Evolutionary conservation across 1,140 invertebrate species (phyloP).

Genomic region (Apis laboriosa): DNA sequence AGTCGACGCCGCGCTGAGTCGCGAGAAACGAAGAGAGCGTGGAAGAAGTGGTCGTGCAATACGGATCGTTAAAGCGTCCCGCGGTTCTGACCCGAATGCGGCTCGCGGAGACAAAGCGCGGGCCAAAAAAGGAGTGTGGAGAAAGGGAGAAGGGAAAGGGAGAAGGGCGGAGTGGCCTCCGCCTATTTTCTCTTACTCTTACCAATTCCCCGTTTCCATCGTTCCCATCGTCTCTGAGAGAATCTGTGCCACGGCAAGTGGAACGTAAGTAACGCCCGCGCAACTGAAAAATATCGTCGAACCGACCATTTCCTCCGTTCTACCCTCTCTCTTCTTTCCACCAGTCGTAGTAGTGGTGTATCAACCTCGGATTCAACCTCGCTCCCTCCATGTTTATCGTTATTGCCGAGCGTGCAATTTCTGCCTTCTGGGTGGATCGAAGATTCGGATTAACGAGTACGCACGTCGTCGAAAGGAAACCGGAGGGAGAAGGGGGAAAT

Average conservation of each 20-base stretch:
- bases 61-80: constrained; percentile 66
- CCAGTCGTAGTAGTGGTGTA: background rate
- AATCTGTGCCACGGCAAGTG: constrained; percentile 43
- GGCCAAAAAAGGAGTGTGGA: constrained; percentile 38
- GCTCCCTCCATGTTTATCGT: constrained; percentile 22
- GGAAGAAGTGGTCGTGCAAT: constrained; percentile 60
- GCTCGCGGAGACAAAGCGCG: constrained; percentile 64
- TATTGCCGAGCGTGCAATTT: constrained; percentile 28
- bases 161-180: constrained; percentile 12
- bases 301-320: constrained; percentile 16
- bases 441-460: constrained; percentile 11
- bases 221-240: constrained; percentile 39
- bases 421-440: background rate
- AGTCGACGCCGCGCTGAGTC: constrained; percentile 12
- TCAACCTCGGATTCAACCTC: background rate
- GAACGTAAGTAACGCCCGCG: constrained; percentile 39
- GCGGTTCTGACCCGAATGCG: constrained; percentile 64
- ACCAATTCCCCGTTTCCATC: constrained; percentile 55
- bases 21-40: background rate
- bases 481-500: too few species aligned
- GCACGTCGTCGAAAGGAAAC: background rate
- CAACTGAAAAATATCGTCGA: constrained; percentile 53
- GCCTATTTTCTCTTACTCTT: constrained; percentile 45
- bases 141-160: constrained; percentile 43
- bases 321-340: background rate